A percentile compares a stretch with the other conserved stretches of the same genome.
phyloP scores from a whole-genome alignment of 2,113 vertebrate species.

The Aegotheles bennettii region DNA sequence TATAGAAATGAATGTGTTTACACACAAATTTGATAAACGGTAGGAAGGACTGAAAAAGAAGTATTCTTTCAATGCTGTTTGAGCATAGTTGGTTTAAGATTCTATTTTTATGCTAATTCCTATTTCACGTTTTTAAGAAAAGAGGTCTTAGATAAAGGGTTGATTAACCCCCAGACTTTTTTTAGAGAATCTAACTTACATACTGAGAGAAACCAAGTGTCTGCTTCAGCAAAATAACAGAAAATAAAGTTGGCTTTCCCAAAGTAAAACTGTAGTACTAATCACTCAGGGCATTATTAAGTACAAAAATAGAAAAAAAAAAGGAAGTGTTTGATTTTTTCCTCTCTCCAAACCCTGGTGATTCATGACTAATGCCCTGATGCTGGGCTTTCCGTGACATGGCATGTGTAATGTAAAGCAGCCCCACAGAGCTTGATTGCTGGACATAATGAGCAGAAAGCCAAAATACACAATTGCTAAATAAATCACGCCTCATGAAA shows the following conservation, averaged over 20 bases:
- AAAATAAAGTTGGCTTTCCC: not conserved
- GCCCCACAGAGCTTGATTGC: not conserved
- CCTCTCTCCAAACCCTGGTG: not conserved
- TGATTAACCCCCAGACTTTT: not conserved
- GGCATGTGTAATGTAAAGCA: not conserved
- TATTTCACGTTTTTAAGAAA: not conserved
- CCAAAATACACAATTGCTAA: slow-evolving; percentile 45
- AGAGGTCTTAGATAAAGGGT: not conserved
- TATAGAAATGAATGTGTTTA: not conserved
- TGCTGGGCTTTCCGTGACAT: not conserved
- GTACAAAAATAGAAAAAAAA: not conserved
- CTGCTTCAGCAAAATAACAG: not conserved
- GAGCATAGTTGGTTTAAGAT: not conserved
- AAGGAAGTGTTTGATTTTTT: not conserved
- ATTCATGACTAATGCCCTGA: not conserved
- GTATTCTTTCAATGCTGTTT: not conserved
- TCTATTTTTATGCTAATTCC: not conserved
- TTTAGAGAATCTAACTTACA: not conserved
- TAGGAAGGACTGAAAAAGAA: not conserved
- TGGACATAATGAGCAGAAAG: not conserved
- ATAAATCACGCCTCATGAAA: slow-evolving; percentile 29
- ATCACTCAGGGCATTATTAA: not conserved
- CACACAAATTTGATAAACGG: not conserved
- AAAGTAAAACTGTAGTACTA: not conserved
- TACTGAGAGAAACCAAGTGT: not conserved